Evolutionary conservation across 2,113 vertebrate species (phyloP), one percentile per base, ranked within the genome.

Genomic region (Vulpes vulpes): DNA sequence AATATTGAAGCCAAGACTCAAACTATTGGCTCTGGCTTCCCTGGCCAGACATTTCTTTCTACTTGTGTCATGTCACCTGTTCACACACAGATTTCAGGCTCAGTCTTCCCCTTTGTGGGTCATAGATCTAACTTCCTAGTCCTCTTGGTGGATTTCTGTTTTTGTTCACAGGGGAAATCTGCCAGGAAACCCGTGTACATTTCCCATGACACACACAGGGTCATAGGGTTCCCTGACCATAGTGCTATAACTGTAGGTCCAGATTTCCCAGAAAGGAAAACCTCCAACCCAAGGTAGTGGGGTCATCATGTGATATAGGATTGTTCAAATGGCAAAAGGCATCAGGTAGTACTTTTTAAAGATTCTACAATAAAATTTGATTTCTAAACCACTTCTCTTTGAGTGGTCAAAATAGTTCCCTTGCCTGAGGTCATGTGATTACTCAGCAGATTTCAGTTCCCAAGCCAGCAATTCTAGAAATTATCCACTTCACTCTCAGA

Each of bases 91-190:
- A 30, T 82, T 51, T 89, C 53, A 91, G 62, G 30, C 25, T 84
- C 35, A 53, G 25, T 38, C 59, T 97, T 97, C 86, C 62, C 23
- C 81, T 89, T 84, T 95, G 55, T 0, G 11, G 35, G 95, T 65
- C 59, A 69, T 62, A 94, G 94, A 65, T 91, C 64, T 67, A 89
- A 97, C 84, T 98, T 98, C 97, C 94, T 85, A 73, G 67, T 96
- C 64, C 25, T 82, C 38, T 92, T 19, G n/a, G 79, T 91, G 23
- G n/a, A 59, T 94, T 97, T 98, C 97, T 96, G 95, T 69, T 96
- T 96, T 96, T 67, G 80, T 78, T 97, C 59, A 51, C 20, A 57
- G 65, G 86, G 91, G 89, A 94, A 83, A 80, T 87, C 55, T 83
- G 38, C 53, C 38, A 78, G 84, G 87, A 51, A 84, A 78, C 5